phyloP scores from a whole-genome alignment of 1,140 invertebrate species.

The Ooceraea biroi region DNA sequence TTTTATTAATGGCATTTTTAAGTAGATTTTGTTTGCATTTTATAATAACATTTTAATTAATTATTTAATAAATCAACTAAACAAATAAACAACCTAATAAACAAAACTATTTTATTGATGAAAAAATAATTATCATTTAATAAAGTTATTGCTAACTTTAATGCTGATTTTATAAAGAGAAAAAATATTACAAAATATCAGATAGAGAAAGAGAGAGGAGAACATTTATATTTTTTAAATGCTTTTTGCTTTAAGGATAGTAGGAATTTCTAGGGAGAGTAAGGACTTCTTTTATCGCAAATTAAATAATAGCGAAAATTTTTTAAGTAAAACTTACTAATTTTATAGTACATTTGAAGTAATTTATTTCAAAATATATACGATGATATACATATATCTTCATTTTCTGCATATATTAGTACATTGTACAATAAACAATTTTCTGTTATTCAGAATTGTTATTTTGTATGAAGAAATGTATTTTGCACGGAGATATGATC shows the following conservation, averaged over 20 bases:
- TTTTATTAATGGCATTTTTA: background rate
- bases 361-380: background rate
- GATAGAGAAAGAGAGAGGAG: no score
- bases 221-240: no score
- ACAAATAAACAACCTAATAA: no score
- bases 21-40: background rate
- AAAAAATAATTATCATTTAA: background rate
- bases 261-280: no score
- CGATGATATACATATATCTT: background rate
- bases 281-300: no score
- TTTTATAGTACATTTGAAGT: background rate
- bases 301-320: background rate
- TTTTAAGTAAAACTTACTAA: conserved; percentile 7
- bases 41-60: no score
- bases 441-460: background rate
- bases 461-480: conserved; percentile 30
- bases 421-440: conserved; percentile 26
- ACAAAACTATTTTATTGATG: conserved; percentile 22
- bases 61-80: no score
- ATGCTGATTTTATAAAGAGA: conserved; percentile 16
- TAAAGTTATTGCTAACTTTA: conserved; percentile 5
- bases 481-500: no score
- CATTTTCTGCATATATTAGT: conserved; percentile 28
- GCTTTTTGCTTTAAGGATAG: no score
- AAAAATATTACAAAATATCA: background rate